Evolutionary conservation across 2,113 vertebrate genomes (phyloP).

Genomic region (Albula goreensis): DNA sequence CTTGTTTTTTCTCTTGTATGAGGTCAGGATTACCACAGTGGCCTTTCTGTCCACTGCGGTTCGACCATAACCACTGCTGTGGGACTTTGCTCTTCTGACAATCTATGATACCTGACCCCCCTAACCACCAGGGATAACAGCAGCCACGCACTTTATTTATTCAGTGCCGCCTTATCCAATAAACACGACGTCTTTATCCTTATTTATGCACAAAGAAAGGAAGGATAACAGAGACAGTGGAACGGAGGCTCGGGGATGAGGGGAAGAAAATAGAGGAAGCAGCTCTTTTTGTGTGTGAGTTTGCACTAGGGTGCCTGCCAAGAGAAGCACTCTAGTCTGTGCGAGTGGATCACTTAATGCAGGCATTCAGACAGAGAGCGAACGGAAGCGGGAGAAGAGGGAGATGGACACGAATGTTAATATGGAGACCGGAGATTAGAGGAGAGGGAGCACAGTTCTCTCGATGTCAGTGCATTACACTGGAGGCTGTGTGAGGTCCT

Average conservation of each 20-base stretch:
- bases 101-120: background rate
- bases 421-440: background rate
- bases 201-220: background rate
- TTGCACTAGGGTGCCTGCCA: background rate
- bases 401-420: conserved; percentile 24
- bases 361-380: background rate
- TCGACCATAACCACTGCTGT: background rate
- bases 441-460: conserved; percentile 47
- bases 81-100: background rate
- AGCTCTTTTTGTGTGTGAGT: background rate
- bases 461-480: too few species aligned
- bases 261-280: background rate
- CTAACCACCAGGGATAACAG: background rate
- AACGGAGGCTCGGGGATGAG: background rate
- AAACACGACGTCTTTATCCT: background rate
- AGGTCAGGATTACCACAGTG: background rate
- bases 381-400: background rate
- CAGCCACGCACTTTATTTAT: background rate
- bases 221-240: background rate
- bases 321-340: background rate
- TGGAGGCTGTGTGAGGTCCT: background rate
- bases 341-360: background rate
- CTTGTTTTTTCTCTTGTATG: background rate
- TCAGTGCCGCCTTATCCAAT: background rate
- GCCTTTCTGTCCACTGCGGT: background rate